Base-by-base conservation (phyloP, 2,888 invertebrate species). In the Tromatobia lineatoria region DNA sequence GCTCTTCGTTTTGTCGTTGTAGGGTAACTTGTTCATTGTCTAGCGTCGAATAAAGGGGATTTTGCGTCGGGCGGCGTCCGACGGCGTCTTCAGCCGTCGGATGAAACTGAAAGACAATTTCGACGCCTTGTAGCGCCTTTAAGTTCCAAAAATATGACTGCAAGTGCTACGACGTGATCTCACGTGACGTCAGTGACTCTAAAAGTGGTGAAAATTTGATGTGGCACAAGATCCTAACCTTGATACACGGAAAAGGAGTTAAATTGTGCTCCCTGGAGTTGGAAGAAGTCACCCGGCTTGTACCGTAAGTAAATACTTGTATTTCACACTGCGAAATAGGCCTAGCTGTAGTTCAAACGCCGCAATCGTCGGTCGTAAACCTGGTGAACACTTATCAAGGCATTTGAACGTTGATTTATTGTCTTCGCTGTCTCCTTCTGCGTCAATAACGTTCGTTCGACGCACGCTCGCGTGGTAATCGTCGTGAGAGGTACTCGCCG, bases 301-400 rank as follows among this genome's bases (percentile, higher is more conserved):
- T 42, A n/a, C 50, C 71, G 82, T 77, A 59, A 82, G 82, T 82
- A 77, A 79, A 45, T 20, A 20, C 45, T 20, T 57, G 59, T 57
- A 59, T 67, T 52, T 52, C 42, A 64, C 11, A 64, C 57, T 67
- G 77, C 45, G 38, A 77, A 20, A 76, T 18, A 80, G 38, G 34
- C 34, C 15, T 66, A 18, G 38, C 50, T 13, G 59, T 34, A 69
- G 64, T 23, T 64, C 61, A 69, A 54, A 66, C 34, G 23, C 61
- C 52, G 75, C 50, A 59, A 71, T 50, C 57, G 54, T 59, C n/a
- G n/a, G 69, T 57, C 78, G 81, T 75, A 38, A 78, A 77, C 34
- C 70, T 66, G 13, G 42, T 42, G 57, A 78, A 70, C 76, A 82
- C 85, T 85, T 85, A 82, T 85, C 85, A 45, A 79, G 59, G 42